Evolutionary conservation across 2,888 invertebrate genomes (phyloP).

Genomic region (Lycia hirtaria): DNA sequence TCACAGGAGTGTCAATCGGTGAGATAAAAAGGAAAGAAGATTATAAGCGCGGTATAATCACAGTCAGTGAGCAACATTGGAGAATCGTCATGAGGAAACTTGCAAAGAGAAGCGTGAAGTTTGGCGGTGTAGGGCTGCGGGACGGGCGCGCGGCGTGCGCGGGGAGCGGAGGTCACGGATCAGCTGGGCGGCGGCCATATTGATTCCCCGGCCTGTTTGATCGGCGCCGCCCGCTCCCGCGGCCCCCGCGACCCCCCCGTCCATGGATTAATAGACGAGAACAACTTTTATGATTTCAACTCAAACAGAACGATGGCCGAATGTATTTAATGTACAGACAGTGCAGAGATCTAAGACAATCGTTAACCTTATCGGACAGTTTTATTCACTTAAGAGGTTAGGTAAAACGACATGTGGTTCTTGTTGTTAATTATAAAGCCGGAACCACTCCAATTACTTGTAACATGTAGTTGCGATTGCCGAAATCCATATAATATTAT

Average conservation of each 20-base stretch:
- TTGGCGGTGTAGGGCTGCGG: slow-evolving; percentile 57
- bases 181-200: slow-evolving; percentile 85
- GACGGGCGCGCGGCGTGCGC: slow-evolving; percentile 55
- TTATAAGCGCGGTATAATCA: slow-evolving; percentile 43
- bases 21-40: slow-evolving; percentile 31
- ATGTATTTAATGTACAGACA: slow-evolving; percentile 59
- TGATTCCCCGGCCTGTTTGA: slow-evolving; percentile 84
- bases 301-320: slow-evolving; percentile 70
- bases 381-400: slow-evolving; percentile 9
- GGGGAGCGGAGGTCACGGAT: slow-evolving; percentile 81
- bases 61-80: slow-evolving; percentile 50
- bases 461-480: no score
- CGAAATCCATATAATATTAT: no score
- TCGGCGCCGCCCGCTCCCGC: slow-evolving; percentile 74
- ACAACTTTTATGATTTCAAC: slow-evolving; percentile 85
- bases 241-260: slow-evolving; percentile 55
- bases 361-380: slow-evolving; percentile 10
- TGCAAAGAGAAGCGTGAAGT: slow-evolving; percentile 72
- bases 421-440: no score
- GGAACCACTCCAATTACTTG: no score
- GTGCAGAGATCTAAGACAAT: slow-evolving; percentile 40
- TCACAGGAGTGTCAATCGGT: slow-evolving; percentile 15
- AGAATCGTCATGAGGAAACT: slow-evolving; percentile 69
- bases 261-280: slow-evolving; percentile 82
- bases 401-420: neutral